A percentile compares a stretch with the other conserved stretches of the same genome.
Evolutionary conservation across 2,113 vertebrate genomes (phyloP).

Genomic region (Dolichotis patagonum): DNA sequence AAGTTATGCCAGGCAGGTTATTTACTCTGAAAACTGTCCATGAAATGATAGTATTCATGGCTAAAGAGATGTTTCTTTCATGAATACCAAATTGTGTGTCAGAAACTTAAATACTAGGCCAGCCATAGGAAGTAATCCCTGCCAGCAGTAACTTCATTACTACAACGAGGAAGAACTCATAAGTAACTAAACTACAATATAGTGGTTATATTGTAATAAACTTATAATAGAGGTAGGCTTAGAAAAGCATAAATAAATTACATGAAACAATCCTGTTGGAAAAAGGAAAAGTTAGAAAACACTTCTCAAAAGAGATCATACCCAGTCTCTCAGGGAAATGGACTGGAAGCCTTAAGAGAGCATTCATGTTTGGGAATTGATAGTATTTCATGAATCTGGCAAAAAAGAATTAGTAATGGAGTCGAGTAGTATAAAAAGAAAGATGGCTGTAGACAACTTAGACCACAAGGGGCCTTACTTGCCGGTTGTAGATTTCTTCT

Average conservation of each 20-base stretch:
- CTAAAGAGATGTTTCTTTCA: neutral
- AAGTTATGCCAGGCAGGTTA: neutral
- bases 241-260: neutral
- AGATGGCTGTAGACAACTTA: neutral
- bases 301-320: slow-evolving; percentile 21
- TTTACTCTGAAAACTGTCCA: neutral
- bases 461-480: neutral
- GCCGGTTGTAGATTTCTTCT: neutral
- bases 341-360: neutral
- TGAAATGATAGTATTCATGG: slow-evolving; percentile 23
- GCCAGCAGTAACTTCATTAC: neutral
- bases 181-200: neutral
- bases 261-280: neutral
- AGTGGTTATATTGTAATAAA: neutral
- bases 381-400: neutral
- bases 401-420: neutral
- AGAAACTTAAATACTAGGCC: neutral
- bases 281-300: neutral
- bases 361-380: neutral
- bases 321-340: neutral
- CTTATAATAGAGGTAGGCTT: neutral
- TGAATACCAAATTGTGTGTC: neutral
- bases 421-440: neutral
- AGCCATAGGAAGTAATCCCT: neutral
- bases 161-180: neutral